A percentile compares a stretch with the other conserved stretches of the same genome.
Conservation (phyloP, 2,888 invertebrate species). For the Sepiola atlantica region DNA sequence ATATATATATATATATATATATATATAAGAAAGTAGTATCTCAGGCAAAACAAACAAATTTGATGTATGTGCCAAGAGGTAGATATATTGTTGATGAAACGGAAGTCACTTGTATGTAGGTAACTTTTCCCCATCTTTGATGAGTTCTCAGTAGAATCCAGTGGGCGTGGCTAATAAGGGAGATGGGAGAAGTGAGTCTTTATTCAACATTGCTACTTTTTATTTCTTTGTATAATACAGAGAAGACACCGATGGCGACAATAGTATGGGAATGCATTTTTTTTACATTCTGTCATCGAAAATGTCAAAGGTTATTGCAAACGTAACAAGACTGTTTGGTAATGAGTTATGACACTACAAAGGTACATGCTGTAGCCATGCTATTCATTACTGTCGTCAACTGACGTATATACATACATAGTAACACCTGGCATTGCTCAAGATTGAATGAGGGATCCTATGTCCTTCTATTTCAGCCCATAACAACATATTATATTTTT, state of each 20-base stretch:
- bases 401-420: too few relatives aligned
- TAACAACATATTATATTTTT: neutral
- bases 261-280: neutral
- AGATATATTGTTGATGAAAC: neutral
- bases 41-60: neutral
- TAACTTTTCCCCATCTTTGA: neutral
- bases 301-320: neutral
- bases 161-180: neutral
- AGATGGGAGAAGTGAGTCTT: too few relatives aligned
- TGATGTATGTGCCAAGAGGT: conserved; percentile 24
- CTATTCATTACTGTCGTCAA: neutral
- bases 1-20: too few relatives aligned
- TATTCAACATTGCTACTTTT: neutral
- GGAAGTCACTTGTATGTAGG: neutral
- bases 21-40: neutral
- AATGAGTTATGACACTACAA: neutral
- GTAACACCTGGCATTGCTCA: too few relatives aligned
- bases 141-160: neutral
- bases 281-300: neutral
- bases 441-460: too few relatives aligned
- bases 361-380: neutral
- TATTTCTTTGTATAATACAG: neutral
- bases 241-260: neutral
- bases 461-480: too few relatives aligned
- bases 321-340: neutral